A percentile compares a stretch with the other conserved stretches of the same genome.
Conservation (phyloP, 2,113 vertebrate species). For the Herpailurus yagouaroundi region DNA sequence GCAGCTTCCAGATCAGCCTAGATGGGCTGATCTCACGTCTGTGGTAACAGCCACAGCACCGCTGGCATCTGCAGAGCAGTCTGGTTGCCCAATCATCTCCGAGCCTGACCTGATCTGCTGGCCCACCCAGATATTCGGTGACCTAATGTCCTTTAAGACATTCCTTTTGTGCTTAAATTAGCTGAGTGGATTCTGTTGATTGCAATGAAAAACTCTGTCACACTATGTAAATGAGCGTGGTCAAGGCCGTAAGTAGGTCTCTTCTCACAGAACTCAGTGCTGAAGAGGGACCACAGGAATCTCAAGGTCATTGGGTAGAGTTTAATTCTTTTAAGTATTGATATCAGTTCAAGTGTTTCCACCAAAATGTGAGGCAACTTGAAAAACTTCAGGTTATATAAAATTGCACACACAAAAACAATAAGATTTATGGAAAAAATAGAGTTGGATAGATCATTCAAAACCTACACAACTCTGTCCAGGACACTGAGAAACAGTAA, state of each 20-base stretch:
- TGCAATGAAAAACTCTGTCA: neutral
- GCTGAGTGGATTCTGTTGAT: neutral
- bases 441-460: neutral
- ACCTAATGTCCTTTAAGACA: neutral
- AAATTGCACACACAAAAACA: neutral
- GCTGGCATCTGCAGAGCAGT: accelerated
- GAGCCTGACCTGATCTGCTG: neutral
- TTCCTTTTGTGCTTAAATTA: neutral
- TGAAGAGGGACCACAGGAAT: neutral
- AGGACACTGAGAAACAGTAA: neutral
- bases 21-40: neutral
- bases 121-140: neutral
- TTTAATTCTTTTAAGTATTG: neutral
- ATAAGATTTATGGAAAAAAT: neutral
- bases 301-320: neutral
- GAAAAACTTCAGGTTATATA: neutral
- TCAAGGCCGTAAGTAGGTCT: neutral
- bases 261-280: neutral
- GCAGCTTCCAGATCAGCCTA: neutral
- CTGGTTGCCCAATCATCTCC: neutral
- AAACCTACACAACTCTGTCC: neutral
- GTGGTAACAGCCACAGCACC: no score
- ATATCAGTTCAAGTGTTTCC: neutral
- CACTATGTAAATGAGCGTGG: neutral
- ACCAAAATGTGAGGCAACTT: neutral